Evolutionary conservation across 2,888 invertebrate genomes (phyloP), one percentile per base, ranked within the genome.

Genomic region (Tanytarsus gracilentus): DNA sequence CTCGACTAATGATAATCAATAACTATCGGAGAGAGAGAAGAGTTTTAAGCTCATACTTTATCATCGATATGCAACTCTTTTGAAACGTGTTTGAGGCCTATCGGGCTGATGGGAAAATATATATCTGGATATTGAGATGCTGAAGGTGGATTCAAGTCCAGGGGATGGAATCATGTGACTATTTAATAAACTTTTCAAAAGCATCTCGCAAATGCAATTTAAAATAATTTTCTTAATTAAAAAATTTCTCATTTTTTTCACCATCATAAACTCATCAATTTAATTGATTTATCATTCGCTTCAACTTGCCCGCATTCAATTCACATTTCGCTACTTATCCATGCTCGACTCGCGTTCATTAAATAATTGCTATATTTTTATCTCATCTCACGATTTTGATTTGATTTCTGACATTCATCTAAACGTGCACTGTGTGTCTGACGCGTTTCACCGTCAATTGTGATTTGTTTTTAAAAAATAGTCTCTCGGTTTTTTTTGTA

Each of bases 271-370:
- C n/a, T n/a, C n/a, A n/a, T n/a, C 27, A 55, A 48, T 48, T 58
- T 58, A 58, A 58, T 58, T 58, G 58, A 58, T 58, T 58, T 58
- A 58, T 58, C 58, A 58, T 36, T 36, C 36, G 16, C n/a, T 36
- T 36, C 18, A 23, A 44, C 16, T 44, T 44, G 44, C 44, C 11
- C 44, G 44, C 23, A 44, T 11, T 23, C 21, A 11, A 16, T 18
- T 44, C 16, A n/a, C n/a, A n/a, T n/a, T n/a, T n/a, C n/a, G n/a
- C n/a, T n/a, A n/a, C n/a, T n/a, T n/a, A n/a, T n/a, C n/a, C n/a
- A n/a, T 4, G 23, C 29, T 51, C 55, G n/a, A 16, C 29, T 48
- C n/a, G 48, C 27, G 21, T 33, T 58, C 58, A 58, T 48, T 58
- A 48, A 48, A 58, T 58, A 58, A 58, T 58, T 40, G 58, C 30